Conservation (phyloP, 1,140 invertebrate species). For the Meteorus sp. region DNA sequence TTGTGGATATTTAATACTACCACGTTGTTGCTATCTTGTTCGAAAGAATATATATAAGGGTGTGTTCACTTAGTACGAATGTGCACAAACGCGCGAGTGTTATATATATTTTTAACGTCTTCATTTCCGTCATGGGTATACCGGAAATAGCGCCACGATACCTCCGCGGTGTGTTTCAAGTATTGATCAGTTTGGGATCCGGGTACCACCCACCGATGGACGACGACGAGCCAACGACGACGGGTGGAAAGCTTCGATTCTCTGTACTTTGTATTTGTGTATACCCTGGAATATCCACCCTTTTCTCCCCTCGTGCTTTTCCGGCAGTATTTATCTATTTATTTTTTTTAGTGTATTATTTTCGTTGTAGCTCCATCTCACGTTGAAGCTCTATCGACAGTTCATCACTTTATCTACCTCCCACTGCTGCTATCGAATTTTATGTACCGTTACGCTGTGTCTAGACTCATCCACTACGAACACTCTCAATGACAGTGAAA, state of each 20-base stretch:
- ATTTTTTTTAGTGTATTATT: too few relatives aligned
- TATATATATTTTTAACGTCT: slow-evolving; percentile 53
- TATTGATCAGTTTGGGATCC: slow-evolving; percentile 56
- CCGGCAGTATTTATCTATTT: neutral
- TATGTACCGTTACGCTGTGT: slow-evolving; percentile 1
- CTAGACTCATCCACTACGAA: slow-evolving; percentile 10
- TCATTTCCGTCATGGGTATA: slow-evolving; percentile 56
- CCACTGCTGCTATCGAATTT: too few relatives aligned
- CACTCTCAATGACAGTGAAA: too few relatives aligned
- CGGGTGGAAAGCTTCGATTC: too few relatives aligned
- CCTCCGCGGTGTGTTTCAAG: slow-evolving; percentile 59
- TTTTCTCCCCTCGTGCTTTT: neutral
- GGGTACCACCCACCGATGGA: slow-evolving; percentile 40
- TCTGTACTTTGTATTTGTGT: too few relatives aligned
- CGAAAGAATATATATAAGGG: too few relatives aligned
- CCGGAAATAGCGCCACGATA: slow-evolving; percentile 58
- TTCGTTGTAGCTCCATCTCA: too few relatives aligned
- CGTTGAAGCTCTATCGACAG: neutral
- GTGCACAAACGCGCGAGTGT: too few relatives aligned
- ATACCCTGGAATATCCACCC: neutral
- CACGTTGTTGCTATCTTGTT: slow-evolving; percentile 30
- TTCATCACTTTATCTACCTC: neutral
- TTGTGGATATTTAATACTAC: slow-evolving; percentile 38
- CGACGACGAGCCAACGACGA: too few relatives aligned
- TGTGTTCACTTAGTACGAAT: slow-evolving; percentile 19